Evolutionary conservation across 2,888 invertebrate genomes (phyloP).

Genomic region (Itoplectis maculator): DNA sequence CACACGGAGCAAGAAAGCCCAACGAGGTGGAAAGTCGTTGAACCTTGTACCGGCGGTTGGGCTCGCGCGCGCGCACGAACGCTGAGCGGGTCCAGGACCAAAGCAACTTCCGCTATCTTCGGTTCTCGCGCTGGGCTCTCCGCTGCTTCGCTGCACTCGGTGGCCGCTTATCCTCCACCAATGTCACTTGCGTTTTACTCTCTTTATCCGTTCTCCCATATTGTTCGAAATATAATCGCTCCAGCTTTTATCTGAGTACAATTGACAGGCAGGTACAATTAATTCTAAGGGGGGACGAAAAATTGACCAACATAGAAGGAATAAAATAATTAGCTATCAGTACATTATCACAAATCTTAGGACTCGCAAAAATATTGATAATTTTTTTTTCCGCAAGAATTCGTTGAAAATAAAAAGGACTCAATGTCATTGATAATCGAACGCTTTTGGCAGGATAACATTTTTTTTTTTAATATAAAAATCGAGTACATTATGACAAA

Average conservation of each 20-base stretch:
- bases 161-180: background rate
- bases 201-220: constrained; percentile 11
- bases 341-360: background rate
- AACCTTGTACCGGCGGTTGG: constrained; percentile 59
- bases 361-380: background rate
- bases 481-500: background rate
- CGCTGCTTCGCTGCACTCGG: constrained; percentile 29
- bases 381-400: background rate
- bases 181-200: constrained; percentile 10
- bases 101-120: background rate
- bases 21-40: constrained; percentile 70
- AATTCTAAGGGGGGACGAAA: too few species aligned
- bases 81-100: constrained; percentile 5
- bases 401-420: background rate
- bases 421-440: constrained; percentile 17
- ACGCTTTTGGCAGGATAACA: constrained; percentile 37
- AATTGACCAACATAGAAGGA: too few species aligned
- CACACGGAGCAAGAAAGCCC: constrained; percentile 63
- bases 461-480: background rate
- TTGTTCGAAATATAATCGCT: background rate
- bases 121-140: constrained; percentile 22
- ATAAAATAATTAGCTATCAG: too few species aligned
- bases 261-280: too few species aligned
- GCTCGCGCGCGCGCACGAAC: too few species aligned
- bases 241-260: too few species aligned